These are phyloP conservation scores for Apamea monoglypha DNA, from an alignment of 2,888 invertebrate genomes.

Conservation along the genomic window DNA sequence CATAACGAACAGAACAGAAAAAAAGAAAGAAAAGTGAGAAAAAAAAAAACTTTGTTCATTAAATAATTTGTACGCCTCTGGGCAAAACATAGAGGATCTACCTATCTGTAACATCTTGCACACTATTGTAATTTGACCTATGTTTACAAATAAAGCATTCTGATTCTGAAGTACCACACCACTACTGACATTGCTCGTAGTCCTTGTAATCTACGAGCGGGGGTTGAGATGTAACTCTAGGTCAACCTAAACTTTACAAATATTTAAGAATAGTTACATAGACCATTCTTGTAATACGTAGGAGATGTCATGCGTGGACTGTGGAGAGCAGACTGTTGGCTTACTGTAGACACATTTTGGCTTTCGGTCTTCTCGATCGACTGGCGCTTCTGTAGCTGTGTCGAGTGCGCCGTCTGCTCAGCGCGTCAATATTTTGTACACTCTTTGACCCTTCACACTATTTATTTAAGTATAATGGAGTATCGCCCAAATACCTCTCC, in stretches of 20 bases:
- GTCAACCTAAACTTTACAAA: not conserved
- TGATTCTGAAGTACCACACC: not conserved
- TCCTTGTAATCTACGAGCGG: not conserved
- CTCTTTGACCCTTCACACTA: not conserved
- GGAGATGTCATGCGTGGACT: not conserved
- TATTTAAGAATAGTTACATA: not conserved
- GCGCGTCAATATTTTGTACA: conserved; percentile 1
- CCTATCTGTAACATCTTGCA: too few species aligned
- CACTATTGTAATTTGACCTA: too few species aligned
- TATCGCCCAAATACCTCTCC: not conserved
- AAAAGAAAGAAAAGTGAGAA: too few species aligned
- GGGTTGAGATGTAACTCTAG: not conserved
- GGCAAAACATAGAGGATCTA: too few species aligned
- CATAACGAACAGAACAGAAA: not conserved
- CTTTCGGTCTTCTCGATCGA: not conserved
- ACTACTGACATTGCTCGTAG: not conserved
- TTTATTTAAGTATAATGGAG: conserved; percentile 11
- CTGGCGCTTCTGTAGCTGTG: not conserved
- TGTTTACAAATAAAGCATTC: too few species aligned
- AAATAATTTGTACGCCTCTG: too few species aligned
- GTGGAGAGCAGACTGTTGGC: not conserved
- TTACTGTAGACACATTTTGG: not conserved
- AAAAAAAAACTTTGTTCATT: too few species aligned
- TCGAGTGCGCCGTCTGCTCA: not conserved
- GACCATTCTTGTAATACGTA: not conserved